A percentile compares a stretch with the other conserved stretches of the same genome.
phyloP scores from a whole-genome alignment of 2,888 invertebrate species.

The Nemapogon koenigi region DNA sequence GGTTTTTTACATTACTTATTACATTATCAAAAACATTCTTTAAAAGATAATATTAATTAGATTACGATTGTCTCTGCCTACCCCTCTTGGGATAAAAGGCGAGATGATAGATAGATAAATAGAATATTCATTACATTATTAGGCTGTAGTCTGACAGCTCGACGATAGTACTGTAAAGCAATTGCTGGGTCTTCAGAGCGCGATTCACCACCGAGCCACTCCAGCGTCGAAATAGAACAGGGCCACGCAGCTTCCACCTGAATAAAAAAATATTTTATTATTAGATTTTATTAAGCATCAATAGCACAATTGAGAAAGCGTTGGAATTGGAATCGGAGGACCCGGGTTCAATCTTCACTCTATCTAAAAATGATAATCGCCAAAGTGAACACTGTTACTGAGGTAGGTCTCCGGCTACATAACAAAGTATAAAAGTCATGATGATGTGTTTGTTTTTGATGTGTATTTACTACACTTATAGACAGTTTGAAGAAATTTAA shows the following conservation, averaged over 20 bases:
- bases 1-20: neutral
- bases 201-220: conserved; percentile 49
- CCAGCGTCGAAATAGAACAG: conserved; percentile 38
- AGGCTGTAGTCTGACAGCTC: conserved; percentile 48
- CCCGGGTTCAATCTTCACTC: too few relatives aligned
- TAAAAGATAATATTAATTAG: neutral
- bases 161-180: conserved; percentile 45
- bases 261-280: neutral
- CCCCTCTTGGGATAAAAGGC: too few relatives aligned
- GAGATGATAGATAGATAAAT: too few relatives aligned
- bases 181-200: conserved; percentile 27
- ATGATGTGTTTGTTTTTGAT: neutral
- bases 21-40: neutral
- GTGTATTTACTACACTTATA: too few relatives aligned
- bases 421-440: neutral
- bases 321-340: too few relatives aligned
- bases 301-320: too few relatives aligned
- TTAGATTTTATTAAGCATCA: neutral
- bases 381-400: too few relatives aligned
- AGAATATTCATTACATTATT: conserved; percentile 35
- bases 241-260: conserved; percentile 58
- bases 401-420: neutral
- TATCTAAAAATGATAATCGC: too few relatives aligned
- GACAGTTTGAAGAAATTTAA: too few relatives aligned
- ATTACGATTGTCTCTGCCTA: too few relatives aligned